Conservation (phyloP, 2,888 invertebrate genomes). For the Phaonia tiefii region DNA sequence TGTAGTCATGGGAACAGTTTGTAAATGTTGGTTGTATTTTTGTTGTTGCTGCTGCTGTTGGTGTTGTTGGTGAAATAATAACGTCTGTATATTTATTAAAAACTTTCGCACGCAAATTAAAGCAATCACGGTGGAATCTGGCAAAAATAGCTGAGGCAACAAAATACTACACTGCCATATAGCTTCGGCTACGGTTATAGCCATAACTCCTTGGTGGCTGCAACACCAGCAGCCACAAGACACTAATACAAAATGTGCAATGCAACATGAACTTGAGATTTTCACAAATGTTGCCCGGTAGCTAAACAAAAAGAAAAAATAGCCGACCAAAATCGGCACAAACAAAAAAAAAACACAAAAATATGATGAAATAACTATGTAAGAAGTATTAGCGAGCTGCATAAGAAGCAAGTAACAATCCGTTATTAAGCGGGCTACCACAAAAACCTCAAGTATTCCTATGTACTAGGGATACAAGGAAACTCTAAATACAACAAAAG, state of each 20-base stretch:
- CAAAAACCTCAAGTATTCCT: slow-evolving; percentile 43
- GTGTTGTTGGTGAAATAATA: background rate
- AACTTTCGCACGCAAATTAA: slow-evolving; percentile 80
- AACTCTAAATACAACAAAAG: slow-evolving; percentile 11
- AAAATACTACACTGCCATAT: background rate
- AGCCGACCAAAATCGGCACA: slow-evolving; percentile 22
- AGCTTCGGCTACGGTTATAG: slow-evolving; percentile 19
- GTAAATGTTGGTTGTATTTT: background rate
- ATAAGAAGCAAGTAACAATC: slow-evolving; percentile 41
- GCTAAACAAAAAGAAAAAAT: slow-evolving; percentile 37
- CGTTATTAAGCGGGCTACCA: slow-evolving; percentile 64
- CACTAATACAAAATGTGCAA: slow-evolving; percentile 23
- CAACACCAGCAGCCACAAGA: slow-evolving; percentile 44
- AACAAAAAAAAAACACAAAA: background rate
- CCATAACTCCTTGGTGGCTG: background rate
- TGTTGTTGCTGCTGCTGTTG: too few species aligned
- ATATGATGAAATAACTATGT: slow-evolving; percentile 15
- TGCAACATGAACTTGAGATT: slow-evolving; percentile 61
- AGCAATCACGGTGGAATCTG: slow-evolving; percentile 76
- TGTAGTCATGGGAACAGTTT: slow-evolving; percentile 18
- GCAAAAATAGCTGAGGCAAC: slow-evolving; percentile 64
- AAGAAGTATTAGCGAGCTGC: slow-evolving; percentile 6
- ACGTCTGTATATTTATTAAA: slow-evolving; percentile 58
- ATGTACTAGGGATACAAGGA: background rate
- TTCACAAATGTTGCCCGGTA: slow-evolving; percentile 51